Evolutionary conservation across 1,140 invertebrate genomes (phyloP).

Genomic region (Theocolax elegans): DNA sequence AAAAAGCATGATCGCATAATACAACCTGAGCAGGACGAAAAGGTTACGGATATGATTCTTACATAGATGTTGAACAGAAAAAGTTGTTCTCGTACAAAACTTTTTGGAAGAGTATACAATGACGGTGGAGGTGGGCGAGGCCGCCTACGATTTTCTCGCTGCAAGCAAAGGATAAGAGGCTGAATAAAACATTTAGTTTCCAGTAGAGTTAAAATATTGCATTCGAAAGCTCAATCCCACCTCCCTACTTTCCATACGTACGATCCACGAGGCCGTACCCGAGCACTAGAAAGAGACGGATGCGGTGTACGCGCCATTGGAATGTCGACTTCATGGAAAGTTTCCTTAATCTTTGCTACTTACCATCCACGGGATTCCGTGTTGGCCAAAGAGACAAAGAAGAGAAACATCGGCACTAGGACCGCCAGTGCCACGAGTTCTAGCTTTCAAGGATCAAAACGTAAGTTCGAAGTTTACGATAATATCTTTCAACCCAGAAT

Average conservation of each 20-base stretch:
- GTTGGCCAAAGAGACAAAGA: slow-evolving; percentile 6
- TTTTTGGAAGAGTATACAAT: neutral
- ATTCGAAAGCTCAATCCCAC: slow-evolving; percentile 17
- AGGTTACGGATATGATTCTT: slow-evolving; percentile 32
- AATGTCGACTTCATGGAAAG: slow-evolving; percentile 48
- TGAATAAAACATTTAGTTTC: slow-evolving; percentile 41
- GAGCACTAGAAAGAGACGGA: neutral
- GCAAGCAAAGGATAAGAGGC: slow-evolving; percentile 25
- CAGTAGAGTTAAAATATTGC: slow-evolving; percentile 27
- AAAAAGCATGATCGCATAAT: slow-evolving; percentile 20
- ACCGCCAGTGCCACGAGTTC: too few species aligned
- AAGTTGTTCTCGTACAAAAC: neutral
- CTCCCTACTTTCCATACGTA: slow-evolving; percentile 16
- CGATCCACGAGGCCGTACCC: neutral
- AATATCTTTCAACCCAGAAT: slow-evolving; percentile 43
- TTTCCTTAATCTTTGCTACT: slow-evolving; percentile 56
- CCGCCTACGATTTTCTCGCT: neutral
- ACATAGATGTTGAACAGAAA: slow-evolving; percentile 26
- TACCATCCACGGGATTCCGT: slow-evolving; percentile 46
- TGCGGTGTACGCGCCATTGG: slow-evolving; percentile 42
- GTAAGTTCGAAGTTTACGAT: slow-evolving; percentile 50
- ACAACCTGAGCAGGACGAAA: neutral
- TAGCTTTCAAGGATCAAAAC: slow-evolving; percentile 48
- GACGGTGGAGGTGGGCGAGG: neutral
- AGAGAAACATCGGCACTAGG: slow-evolving; percentile 7